Evolutionary conservation across 2,888 invertebrate species (phyloP), one percentile per base, ranked within the genome.

Genomic region (Acrocera orbiculus): DNA sequence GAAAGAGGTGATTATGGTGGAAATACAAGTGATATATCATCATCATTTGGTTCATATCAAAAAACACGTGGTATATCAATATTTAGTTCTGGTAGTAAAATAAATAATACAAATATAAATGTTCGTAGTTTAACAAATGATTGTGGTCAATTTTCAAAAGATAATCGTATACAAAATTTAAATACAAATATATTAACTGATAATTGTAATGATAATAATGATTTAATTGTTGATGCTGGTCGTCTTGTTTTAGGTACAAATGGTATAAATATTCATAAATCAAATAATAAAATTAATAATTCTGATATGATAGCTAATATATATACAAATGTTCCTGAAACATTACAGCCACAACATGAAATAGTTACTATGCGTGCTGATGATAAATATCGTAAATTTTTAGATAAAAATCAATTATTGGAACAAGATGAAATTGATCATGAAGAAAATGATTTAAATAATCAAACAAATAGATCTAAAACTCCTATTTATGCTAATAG

Each of bases 21-120:
- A 9, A 45, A 58, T 27, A 59, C 65, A 16, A 71, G 70, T 42
- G 71, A 73, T 40, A 65, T 64, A 13, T 65, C 65, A 1, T 65
- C 64, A 19, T 46, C 49, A 8, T 58, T 58, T 27, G 49, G 57
- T 5, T 61, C 58, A 4, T 47, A 56, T 33, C 70, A 70, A 0
- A 56, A 33, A 64, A 69, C 1, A 69, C 65, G 43, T n/a, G 38
- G 35, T 6, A 52, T 57, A 50, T 57, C 57, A 3, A 70, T 79
- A 13, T 68, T 77, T 38, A 74, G 73, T 37, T 66, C 73, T 0
- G 76, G 77, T 24, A 73, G 76, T 3, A 82, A 82, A 61, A 74
- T 81, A 0, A 81, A 82, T 49, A 82, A 82, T 42, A 81, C 78
- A 0, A 82, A 82, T 51, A 68, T 82, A 41, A 79, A 81, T 47